phyloP scores from a whole-genome alignment of 64 coral and sea anemone species.

The Actinia equina region DNA sequence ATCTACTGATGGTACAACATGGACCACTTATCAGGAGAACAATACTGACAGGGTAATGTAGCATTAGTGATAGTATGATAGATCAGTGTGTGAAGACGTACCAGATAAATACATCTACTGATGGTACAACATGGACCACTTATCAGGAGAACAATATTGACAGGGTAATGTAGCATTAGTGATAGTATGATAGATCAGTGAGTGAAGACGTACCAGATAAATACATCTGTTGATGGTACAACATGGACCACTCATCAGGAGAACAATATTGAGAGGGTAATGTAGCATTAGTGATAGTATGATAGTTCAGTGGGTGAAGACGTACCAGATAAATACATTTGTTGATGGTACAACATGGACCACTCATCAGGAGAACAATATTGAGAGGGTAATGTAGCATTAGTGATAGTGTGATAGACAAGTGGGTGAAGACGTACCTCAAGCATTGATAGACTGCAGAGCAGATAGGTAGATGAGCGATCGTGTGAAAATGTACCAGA shows the following conservation, averaged over 20 bases:
- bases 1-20: neutral
- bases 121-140: neutral
- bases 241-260: too few species aligned
- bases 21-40: neutral
- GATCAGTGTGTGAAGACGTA: neutral
- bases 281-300: too few species aligned
- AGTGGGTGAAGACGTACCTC: conserved; percentile 15
- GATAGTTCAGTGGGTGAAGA: neutral
- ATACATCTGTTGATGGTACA: neutral
- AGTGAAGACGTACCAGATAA: conserved; percentile 13
- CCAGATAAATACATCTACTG: neutral
- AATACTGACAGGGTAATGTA: neutral
- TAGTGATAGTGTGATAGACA: too few species aligned
- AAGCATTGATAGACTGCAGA: neutral
- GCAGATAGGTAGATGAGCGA: neutral
- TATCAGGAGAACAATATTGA: too few species aligned
- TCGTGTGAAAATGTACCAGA: neutral
- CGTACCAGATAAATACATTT: neutral
- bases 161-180: neutral
- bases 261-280: too few species aligned
- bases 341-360: neutral
- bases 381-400: too few species aligned
- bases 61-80: too few species aligned
- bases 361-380: too few species aligned
- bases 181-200: neutral